Conservation (phyloP, 2,888 invertebrate species). For the Leptinotarsa haldemani region DNA sequence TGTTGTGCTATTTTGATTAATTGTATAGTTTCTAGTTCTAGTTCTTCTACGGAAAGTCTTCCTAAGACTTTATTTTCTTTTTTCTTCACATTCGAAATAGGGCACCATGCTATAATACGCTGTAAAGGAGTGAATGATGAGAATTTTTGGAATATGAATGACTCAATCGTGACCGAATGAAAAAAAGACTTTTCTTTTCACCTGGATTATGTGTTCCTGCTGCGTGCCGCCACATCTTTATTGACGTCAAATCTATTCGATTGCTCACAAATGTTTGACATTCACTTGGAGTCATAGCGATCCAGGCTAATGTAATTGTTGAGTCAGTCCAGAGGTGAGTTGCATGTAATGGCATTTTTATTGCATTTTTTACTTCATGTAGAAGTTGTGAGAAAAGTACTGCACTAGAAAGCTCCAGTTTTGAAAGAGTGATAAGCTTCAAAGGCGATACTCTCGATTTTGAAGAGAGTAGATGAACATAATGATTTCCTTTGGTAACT, state of each 20-base stretch:
- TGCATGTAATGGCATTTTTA: not conserved
- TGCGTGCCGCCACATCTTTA: conserved; percentile 26
- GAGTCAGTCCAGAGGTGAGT: not conserved
- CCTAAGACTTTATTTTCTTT: not conserved
- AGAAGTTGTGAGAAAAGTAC: not conserved
- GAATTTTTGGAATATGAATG: not conserved
- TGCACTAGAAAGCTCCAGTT: not conserved
- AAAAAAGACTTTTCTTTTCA: not conserved
- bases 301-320: not conserved
- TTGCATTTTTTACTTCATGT: not conserved
- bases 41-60: not conserved
- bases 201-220: conserved; percentile 34
- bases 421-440: not conserved
- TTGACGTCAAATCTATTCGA: not conserved
- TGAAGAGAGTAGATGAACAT: not conserved
- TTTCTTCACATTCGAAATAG: conserved; percentile 5
- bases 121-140: not conserved
- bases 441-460: not conserved
- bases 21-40: not conserved
- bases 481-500: not conserved
- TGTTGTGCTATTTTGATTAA: not conserved
- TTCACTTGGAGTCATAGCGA: not conserved
- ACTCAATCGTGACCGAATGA: not conserved
- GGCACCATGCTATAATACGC: not conserved
- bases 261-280: not conserved